These are phyloP conservation scores for Characodon lateralis DNA, from an alignment of 2,797 vertebrate genomes.

Conservation along the genomic window DNA sequence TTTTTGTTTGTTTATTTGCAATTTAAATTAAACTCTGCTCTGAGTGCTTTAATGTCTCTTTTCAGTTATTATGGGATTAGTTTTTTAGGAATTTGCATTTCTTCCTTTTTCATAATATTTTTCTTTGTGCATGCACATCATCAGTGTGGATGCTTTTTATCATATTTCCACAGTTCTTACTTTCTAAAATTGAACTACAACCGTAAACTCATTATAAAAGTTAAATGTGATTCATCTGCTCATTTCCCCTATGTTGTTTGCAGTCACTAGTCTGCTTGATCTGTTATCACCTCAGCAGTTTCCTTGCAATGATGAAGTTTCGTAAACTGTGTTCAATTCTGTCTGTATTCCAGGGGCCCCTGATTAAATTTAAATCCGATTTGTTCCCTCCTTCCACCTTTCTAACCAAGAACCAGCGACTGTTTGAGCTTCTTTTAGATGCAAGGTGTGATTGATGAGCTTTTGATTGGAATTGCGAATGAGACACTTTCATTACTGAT, in stretches of 20 bases:
- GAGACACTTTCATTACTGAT: conserved; percentile 82
- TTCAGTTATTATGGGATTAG: conserved; percentile 19
- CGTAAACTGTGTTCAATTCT: conserved; percentile 27
- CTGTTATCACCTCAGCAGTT: conserved; percentile 25
- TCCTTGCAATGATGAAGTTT: conserved; percentile 24
- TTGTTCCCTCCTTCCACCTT: conserved; percentile 55
- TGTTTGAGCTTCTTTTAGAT: conserved; percentile 60
- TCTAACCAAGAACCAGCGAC: conserved; percentile 30
- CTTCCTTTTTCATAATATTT: neutral
- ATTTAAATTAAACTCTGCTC: neutral
- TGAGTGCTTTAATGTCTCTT: neutral
- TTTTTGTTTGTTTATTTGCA: neutral
- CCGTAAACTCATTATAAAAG: conserved; percentile 18
- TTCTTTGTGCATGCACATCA: conserved; percentile 1
- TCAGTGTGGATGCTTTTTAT: neutral
- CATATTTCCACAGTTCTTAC: neutral
- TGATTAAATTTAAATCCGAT: conserved; percentile 68
- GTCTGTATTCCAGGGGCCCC: conserved; percentile 45
- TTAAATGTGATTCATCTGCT: conserved; percentile 22
- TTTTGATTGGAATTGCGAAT: conserved; percentile 82
- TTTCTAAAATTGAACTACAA: conserved; percentile 17
- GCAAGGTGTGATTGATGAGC: conserved; percentile 78
- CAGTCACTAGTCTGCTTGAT: conserved; percentile 12
- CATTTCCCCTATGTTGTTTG: conserved; percentile 20
- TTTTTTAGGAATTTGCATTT: neutral